Base-by-base conservation (phyloP, 53 echinoderm and acorn worm genomes). In the Mesocentrotus franciscanus region DNA sequence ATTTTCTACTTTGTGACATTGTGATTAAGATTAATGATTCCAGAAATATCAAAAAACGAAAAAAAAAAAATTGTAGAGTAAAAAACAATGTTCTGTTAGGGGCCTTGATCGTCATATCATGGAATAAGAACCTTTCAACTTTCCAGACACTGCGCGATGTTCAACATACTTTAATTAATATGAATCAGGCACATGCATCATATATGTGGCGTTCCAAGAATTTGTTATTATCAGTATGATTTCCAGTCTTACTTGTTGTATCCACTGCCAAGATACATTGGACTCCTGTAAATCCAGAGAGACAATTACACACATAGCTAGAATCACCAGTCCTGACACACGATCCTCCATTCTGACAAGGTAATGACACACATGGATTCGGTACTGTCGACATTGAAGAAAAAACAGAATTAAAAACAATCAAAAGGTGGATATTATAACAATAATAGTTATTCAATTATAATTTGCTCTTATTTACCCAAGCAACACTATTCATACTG, bases 291-390 rank as follows among this genome's bases (percentile, higher is more conserved):
- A 93, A 97, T 32, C 95, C 97, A 24, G 34, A 2, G 1, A 78
- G 10, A 56, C 97, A 97, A 17, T 15, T 57, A 90, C 97, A 97
- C 60, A 30, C 61, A 84, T 95, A 97, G 34, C 95, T 85, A 11
- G 85, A 78, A 1, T 66, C 78, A 26, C 95, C 96, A 10, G 70
- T 79, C 3, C 76, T n/a, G 13, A 66, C 71, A 71, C 97, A 97
- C 0, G 85, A 26, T 20, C 96, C 97, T 13, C 97, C 96, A 36
- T 97, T 97, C 7, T 75, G 55, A 72, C 97, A 97, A 32, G 97
- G 97, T 33, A 79, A 92, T 11, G 93, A 89, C 22, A 74, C 29
- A 66, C 97, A 97, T 9, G 96, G 96, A 61, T 95, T 89, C 13
- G 94, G 30, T 13, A 89, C 96, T 90, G 85, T 39, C 89, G 59